Evolutionary conservation across 2,888 invertebrate genomes (phyloP), one percentile per base, ranked within the genome.

Genomic region (Amitus sp.): DNA sequence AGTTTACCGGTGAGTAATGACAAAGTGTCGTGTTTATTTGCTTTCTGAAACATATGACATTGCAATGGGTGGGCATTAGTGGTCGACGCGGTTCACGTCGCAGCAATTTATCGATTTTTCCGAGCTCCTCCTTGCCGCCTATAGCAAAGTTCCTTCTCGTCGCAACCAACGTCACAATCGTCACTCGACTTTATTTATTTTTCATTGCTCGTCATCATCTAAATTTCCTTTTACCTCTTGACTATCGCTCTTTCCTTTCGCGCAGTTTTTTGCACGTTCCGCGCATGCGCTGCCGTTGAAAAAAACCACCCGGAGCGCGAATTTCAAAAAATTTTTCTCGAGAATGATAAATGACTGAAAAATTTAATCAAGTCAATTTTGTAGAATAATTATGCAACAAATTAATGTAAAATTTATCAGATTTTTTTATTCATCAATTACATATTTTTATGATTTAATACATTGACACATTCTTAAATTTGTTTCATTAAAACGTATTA

Each of bases 71-170:
- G 63, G 65, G 66, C 66, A 67, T 45, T 66, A 46, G 65, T 67
- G 66, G 67, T 65, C 33, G 67, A 56, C 64, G 57, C 53, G 64
- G 56, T 59, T 62, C 60, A 47, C 62, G 62, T 57, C 65, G 61
- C 65, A 57, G 61, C 61, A 59, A 51, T 39, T 51, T 66, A 69
- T 67, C 63, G 68, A 70, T 68, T 68, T 68, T 67, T 56, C 37
- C 15, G 2, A 46, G 6, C 10, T 6, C 10, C 23, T 20, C 23
- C 23, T 20, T 43, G 9, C n/a, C n/a, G n/a, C n/a, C n/a, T n/a
- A n/a, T n/a, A n/a, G n/a, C n/a, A n/a, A n/a, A n/a, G n/a, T n/a
- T n/a, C n/a, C n/a, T n/a, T n/a, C n/a, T n/a, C n/a, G n/a, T n/a
- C n/a, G n/a, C n/a, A n/a, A n/a, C n/a, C n/a, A n/a, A n/a, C n/a